Evolutionary conservation across 2,797 vertebrate species (phyloP), one percentile per base, ranked within the genome.

Genomic region (Xiphorhynchus erythropygius): DNA sequence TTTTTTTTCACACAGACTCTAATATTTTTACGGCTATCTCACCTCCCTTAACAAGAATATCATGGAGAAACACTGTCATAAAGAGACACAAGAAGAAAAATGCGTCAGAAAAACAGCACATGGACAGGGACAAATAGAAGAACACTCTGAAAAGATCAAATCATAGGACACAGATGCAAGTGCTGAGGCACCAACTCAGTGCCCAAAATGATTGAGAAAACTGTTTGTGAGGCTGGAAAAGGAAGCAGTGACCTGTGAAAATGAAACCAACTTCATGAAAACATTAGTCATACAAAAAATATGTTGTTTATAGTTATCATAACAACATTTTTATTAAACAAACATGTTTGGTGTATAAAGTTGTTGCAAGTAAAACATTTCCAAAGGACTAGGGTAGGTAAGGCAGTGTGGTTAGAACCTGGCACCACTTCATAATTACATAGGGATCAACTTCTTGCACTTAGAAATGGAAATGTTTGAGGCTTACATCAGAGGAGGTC

Each of bases 221-320:
- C 50, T 50, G 62, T 96, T 89, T 84, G 60, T 92, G 96, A 97
- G 93, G 76, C 83, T 73, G 60, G 73, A 89, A 96, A 92, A 87
- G 73, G 92, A 93, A 80, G 95, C 95, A 64, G 83, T 94, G 97
- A 97, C 96, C 97, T 97, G 95, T 96, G 93, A 97, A 97, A 96
- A 94, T 92, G 84, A 95, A 96, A 97, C 94, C 94, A 85, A 87
- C 71, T 42, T 90, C 83, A 85, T 52, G 89, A 96, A 97, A 97
- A 96, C 64, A 93, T 96, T 96, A 94, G 96, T 98, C 97, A 97
- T 94, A 39, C 87, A 87, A 97, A 97, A 98, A 97, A 94, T 94
- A 97, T 96, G 97, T 94, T 97, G 96, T 97, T 97, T 96, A 97
- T 93, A 96, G 93, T 94, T 95, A 97, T 98, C 93, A 96, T 94